These are phyloP conservation scores for Gastrophysa polygoni DNA, from an alignment of 2,888 invertebrate species.

Conservation along the genomic window DNA sequence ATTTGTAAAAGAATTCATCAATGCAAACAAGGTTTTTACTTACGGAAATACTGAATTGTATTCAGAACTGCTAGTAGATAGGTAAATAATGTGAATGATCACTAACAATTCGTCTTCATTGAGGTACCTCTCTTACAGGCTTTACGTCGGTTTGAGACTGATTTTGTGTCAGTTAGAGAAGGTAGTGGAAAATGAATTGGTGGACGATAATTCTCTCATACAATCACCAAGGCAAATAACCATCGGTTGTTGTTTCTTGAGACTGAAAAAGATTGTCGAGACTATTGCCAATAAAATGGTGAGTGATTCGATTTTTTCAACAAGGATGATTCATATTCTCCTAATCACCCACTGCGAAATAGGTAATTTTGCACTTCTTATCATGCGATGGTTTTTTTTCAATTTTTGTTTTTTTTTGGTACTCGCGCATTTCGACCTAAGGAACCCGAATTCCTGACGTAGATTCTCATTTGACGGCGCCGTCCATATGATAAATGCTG, in stretches of 20 bases:
- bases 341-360: too few relatives aligned
- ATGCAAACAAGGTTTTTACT: conserved; percentile 20
- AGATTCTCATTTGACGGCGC: too few relatives aligned
- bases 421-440: too few relatives aligned
- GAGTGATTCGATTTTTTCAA: too few relatives aligned
- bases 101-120: too few relatives aligned
- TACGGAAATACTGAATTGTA: conserved; percentile 23
- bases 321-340: too few relatives aligned
- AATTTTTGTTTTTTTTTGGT: too few relatives aligned
- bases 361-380: too few relatives aligned
- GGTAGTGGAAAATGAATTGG: conserved; percentile 2
- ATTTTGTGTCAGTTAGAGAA: conserved; percentile 21
- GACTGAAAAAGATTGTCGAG: conserved; percentile 25
- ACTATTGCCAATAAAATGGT: conserved; percentile 17
- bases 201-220: conserved; percentile 16
- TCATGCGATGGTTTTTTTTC: too few relatives aligned
- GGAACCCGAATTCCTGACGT: too few relatives aligned
- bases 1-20: conserved; percentile 30
- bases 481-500: too few relatives aligned
- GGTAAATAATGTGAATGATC: conserved; percentile 18
- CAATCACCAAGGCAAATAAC: conserved; percentile 29
- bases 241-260: conserved; percentile 31
- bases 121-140: conserved; percentile 19
- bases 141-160: conserved; percentile 33
- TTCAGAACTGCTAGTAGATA: conserved; percentile 37